Evolutionary conservation across 2,113 vertebrate species (phyloP).

Genomic region (Nannobrachium achirus): DNA sequence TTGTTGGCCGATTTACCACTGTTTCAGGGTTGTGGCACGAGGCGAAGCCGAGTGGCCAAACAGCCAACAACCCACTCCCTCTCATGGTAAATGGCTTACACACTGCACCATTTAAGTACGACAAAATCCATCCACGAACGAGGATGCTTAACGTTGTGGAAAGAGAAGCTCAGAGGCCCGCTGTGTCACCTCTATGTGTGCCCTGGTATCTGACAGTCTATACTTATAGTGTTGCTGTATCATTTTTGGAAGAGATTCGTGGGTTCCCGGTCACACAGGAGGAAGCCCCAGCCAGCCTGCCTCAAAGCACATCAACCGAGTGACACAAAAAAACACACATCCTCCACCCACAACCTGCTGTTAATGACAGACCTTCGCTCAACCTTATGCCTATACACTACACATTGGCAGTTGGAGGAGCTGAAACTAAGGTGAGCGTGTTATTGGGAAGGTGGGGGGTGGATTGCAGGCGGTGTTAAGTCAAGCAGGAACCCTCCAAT

Average conservation of each 20-base stretch:
- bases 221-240: too few species aligned
- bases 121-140: too few species aligned
- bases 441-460: slow-evolving; percentile 64
- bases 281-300: slow-evolving; percentile 19
- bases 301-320: background rate
- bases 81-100: too few species aligned
- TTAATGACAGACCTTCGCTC: slow-evolving; percentile 55
- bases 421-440: slow-evolving; percentile 69
- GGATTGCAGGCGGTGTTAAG: slow-evolving; percentile 59
- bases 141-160: too few species aligned
- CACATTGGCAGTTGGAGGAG: slow-evolving; percentile 36
- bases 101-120: too few species aligned
- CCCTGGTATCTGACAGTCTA: too few species aligned
- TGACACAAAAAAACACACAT: slow-evolving; percentile 3
- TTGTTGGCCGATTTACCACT: too few species aligned
- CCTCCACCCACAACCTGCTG: slow-evolving; percentile 25
- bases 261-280: slow-evolving; percentile 27
- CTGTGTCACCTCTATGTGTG: slow-evolving; percentile 7
- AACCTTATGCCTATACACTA: slow-evolving; percentile 64
- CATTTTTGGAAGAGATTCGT: background rate
- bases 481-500: slow-evolving; percentile 82
- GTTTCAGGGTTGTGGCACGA: too few species aligned
- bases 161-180: too few species aligned
- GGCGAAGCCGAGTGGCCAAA: too few species aligned
- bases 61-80: too few species aligned